Conservation (phyloP, 2,797 vertebrate genomes). For the Phataginus tricuspis region DNA sequence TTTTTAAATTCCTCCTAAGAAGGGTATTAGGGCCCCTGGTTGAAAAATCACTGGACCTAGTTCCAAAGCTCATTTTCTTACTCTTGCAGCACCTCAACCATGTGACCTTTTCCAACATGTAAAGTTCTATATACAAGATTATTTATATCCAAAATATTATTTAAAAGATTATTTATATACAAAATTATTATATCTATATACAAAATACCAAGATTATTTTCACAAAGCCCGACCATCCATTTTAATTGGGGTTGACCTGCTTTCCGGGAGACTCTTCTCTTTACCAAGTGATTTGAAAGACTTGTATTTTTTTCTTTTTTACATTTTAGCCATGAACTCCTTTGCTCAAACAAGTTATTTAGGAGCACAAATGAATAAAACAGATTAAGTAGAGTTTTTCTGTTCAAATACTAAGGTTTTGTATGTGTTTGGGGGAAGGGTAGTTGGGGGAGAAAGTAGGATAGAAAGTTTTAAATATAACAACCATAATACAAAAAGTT, state of each 20-base stretch:
- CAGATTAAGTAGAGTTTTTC: background rate
- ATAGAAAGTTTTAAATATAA: background rate
- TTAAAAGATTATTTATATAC: background rate
- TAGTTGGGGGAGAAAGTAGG: background rate
- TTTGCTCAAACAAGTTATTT: background rate
- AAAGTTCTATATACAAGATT: background rate
- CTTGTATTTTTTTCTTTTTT: slow-evolving; percentile 1
- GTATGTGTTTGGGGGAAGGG: background rate
- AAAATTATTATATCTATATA: background rate
- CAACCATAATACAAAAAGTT: background rate
- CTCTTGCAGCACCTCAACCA: background rate
- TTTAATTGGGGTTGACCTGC: background rate
- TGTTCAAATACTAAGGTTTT: background rate
- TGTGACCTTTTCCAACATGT: background rate
- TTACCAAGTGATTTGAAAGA: background rate
- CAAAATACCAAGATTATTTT: background rate
- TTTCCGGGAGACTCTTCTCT: background rate
- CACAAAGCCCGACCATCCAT: background rate
- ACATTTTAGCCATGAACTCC: background rate
- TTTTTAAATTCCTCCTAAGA: background rate
- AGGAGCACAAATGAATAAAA: background rate
- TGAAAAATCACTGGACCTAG: background rate
- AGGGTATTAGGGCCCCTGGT: background rate
- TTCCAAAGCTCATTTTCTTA: slow-evolving; percentile 9
- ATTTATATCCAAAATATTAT: background rate